Evolutionary conservation across 2,113 vertebrate genomes (phyloP).

Genomic region (Amblyornis subalaris): DNA sequence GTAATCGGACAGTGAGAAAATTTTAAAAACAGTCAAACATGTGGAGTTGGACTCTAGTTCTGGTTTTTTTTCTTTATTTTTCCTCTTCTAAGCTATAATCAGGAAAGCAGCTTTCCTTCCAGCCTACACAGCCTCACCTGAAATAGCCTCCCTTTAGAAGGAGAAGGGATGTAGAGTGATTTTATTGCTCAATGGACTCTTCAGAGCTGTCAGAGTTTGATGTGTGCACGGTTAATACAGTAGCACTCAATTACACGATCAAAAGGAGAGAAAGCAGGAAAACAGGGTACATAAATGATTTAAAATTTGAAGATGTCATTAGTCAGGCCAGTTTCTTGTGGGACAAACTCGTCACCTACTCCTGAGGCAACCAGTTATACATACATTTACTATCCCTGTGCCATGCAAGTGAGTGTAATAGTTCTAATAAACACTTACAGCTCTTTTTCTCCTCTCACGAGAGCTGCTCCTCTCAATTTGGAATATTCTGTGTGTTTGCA

Average conservation of each 20-base stretch:
- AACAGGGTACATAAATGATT: neutral
- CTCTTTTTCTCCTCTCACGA: neutral
- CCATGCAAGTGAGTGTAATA: accelerated
- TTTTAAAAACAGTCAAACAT: neutral
- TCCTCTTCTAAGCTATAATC: neutral
- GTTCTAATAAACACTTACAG: neutral
- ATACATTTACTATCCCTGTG: neutral
- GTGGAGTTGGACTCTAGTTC: neutral
- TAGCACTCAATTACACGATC: neutral
- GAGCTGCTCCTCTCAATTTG: neutral
- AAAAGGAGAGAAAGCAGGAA: neutral
- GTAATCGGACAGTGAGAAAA: neutral
- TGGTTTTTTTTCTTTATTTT: neutral
- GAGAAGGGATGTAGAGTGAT: neutral
- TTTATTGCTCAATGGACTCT: neutral
- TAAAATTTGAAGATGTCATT: neutral
- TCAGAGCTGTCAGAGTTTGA: neutral
- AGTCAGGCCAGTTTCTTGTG: neutral
- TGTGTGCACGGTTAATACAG: neutral
- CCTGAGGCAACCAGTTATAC: neutral
- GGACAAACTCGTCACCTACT: neutral
- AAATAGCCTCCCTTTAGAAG: neutral
- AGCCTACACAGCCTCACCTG: neutral
- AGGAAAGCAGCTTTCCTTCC: neutral
- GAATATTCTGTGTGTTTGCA: neutral